Percentiles rank a stretch among this genome's conserved stretches.
Conservation (phyloP, 2,113 vertebrate genomes). For the Rhabdomys dilectus region DNA sequence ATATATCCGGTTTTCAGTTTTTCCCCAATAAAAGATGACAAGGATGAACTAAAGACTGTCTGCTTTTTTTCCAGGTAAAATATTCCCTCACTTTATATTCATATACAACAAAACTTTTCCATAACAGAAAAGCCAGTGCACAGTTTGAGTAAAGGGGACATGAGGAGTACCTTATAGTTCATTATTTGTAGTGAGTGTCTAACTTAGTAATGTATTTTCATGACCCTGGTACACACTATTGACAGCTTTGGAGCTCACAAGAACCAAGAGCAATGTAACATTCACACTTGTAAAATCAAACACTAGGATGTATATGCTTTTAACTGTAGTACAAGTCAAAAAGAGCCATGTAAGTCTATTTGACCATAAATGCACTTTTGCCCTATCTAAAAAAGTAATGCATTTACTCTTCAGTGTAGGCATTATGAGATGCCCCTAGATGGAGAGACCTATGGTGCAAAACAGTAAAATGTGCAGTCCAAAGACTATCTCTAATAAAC, state of each 20-base stretch:
- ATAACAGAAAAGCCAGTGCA: constrained; percentile 42
- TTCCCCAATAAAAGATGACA: background rate
- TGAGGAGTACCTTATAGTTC: background rate
- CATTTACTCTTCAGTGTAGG: constrained; percentile 34
- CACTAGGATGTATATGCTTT: background rate
- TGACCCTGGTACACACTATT: background rate
- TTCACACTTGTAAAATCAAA: constrained; percentile 11
- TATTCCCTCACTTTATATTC: background rate
- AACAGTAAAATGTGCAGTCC: constrained; percentile 15
- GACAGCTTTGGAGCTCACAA: constrained; percentile 26
- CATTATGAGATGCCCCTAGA: background rate
- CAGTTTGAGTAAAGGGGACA: constrained; percentile 26
- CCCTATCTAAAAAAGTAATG: constrained; percentile 28
- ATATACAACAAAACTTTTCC: background rate
- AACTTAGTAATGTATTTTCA: constrained; percentile 43
- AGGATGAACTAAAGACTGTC: constrained; percentile 36
- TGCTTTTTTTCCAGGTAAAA: constrained; percentile 48
- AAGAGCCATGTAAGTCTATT: background rate
- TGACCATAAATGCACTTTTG: background rate
- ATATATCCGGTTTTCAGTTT: background rate
- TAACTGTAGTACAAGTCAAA: background rate
- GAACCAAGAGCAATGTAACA: constrained; percentile 44
- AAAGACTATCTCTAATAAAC: background rate
- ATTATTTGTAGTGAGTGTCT: constrained; percentile 43
- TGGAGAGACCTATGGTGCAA: background rate